A percentile compares a stretch with the other conserved stretches of the same genome.
phyloP scores from a whole-genome alignment of 2,888 invertebrate species.

The Luperina testacea region DNA sequence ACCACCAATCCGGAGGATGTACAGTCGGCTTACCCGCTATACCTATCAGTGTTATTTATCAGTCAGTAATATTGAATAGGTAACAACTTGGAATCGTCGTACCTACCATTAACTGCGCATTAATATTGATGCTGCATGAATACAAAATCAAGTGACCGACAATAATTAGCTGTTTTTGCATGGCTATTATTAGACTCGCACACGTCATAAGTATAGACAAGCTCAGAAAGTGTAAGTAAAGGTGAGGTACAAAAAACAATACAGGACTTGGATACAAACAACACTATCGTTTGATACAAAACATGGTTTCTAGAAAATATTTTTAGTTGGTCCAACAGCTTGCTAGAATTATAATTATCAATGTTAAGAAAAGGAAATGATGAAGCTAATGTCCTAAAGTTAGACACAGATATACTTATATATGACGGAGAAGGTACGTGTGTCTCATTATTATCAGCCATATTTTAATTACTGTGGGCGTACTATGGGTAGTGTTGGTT shows the following conservation, averaged over 20 bases:
- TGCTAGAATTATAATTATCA: background rate
- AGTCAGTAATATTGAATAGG: background rate
- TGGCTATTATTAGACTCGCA: background rate
- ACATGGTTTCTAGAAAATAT: background rate
- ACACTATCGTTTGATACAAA: background rate
- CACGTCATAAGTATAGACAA: slow-evolving; percentile 3
- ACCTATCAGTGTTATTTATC: background rate
- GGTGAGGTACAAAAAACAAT: background rate
- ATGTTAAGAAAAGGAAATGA: background rate
- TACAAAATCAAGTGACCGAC: slow-evolving; percentile 6
- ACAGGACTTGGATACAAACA: background rate
- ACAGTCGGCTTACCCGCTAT: too few species aligned
- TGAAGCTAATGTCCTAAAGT: background rate
- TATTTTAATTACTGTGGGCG: too few species aligned
- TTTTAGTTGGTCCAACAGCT: background rate
- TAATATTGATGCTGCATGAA: slow-evolving; percentile 3
- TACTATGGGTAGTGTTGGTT: too few species aligned
- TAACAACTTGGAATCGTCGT: background rate
- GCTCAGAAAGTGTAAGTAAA: slow-evolving; percentile 4
- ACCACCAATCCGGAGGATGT: background rate
- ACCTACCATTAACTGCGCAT: background rate
- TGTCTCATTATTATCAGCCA: too few species aligned
- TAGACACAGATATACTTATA: too few species aligned
- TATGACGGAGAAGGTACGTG: too few species aligned
- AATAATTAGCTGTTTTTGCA: slow-evolving; percentile 5